A percentile compares a stretch with the other conserved stretches of the same genome.
These are phyloP conservation scores for Melipona beecheii DNA, from an alignment of 2,888 invertebrate genomes.

Conservation along the genomic window DNA sequence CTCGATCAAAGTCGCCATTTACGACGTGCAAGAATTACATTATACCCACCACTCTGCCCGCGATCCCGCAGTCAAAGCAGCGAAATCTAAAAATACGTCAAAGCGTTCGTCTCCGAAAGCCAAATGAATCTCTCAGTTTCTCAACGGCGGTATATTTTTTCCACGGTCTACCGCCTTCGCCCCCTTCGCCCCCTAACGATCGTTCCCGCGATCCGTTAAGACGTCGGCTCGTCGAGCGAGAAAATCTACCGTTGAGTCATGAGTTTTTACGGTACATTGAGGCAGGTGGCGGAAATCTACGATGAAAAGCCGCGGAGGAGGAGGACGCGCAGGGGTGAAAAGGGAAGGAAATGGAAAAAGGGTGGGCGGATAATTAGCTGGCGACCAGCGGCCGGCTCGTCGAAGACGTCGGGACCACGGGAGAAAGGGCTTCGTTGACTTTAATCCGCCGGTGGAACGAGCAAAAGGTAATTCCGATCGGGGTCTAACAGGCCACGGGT, in stretches of 20 bases:
- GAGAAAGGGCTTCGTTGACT: slow-evolving; percentile 43
- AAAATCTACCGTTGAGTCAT: slow-evolving; percentile 59
- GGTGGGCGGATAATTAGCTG: slow-evolving; percentile 62
- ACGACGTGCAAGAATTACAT: too few species aligned
- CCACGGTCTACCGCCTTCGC: slow-evolving; percentile 24
- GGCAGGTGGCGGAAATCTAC: slow-evolving; percentile 46
- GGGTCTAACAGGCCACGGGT: slow-evolving; percentile 5
- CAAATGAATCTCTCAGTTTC: slow-evolving; percentile 16
- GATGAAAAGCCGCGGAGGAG: slow-evolving; percentile 23
- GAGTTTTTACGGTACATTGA: slow-evolving; percentile 66
- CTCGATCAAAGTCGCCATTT: background rate
- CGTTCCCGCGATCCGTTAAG: slow-evolving; percentile 38
- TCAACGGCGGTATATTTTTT: slow-evolving; percentile 18
- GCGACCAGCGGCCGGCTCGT: slow-evolving; percentile 1
- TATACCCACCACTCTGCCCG: too few species aligned
- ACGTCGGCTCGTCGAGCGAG: slow-evolving; percentile 58
- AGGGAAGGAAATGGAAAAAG: slow-evolving; percentile 23
- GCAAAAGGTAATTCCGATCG: slow-evolving; percentile 53
- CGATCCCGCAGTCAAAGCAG: too few species aligned
- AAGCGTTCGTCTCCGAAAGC: background rate
- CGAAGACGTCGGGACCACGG: slow-evolving; percentile 35
- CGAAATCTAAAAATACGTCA: too few species aligned
- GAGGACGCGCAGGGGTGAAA: slow-evolving; percentile 17
- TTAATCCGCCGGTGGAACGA: slow-evolving; percentile 73
- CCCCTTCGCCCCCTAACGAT: background rate